Percentiles rank a stretch among this genome's conserved stretches.
Evolutionary conservation across 2,113 vertebrate species (phyloP).

Genomic region (Hippocampus zosterae): DNA sequence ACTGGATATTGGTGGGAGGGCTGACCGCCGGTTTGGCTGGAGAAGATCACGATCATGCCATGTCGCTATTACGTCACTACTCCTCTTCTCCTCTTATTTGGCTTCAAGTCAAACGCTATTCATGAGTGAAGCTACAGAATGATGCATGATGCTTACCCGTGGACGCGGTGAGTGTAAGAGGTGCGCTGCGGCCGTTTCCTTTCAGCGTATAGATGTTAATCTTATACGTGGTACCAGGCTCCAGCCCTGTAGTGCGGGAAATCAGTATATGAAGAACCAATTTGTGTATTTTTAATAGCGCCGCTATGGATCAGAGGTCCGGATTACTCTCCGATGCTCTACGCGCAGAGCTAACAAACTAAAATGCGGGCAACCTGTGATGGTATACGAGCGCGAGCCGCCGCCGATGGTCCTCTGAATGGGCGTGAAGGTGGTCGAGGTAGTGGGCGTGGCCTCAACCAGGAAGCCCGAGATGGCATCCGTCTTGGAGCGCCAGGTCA

Average conservation of each 20-base stretch:
- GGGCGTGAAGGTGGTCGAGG: constrained; percentile 70
- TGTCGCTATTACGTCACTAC: too few species aligned
- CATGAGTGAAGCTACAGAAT: background rate
- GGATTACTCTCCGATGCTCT: background rate
- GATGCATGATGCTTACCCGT: constrained; percentile 76
- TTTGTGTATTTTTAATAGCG: background rate
- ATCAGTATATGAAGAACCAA: background rate
- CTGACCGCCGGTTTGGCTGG: constrained; percentile 78
- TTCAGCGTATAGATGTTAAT: constrained; percentile 90
- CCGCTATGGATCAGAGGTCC: background rate
- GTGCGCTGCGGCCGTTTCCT: constrained; percentile 85
- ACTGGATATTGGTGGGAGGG: constrained; percentile 86
- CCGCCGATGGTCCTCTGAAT: constrained; percentile 78
- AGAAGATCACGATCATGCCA: background rate
- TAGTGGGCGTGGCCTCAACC: constrained; percentile 75
- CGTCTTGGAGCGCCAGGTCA: constrained; percentile 89
- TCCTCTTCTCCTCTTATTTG: background rate
- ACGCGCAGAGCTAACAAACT: background rate
- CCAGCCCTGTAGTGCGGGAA: constrained; percentile 74
- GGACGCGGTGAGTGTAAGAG: constrained; percentile 81
- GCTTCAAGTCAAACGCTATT: background rate
- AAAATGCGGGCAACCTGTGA: constrained; percentile 80
- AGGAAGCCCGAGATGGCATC: constrained; percentile 92
- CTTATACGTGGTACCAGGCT: constrained; percentile 88
- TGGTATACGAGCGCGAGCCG: constrained; percentile 76